Evolutionary conservation across 2,888 invertebrate genomes (phyloP).

Genomic region (Dicyrtoma fusca): DNA sequence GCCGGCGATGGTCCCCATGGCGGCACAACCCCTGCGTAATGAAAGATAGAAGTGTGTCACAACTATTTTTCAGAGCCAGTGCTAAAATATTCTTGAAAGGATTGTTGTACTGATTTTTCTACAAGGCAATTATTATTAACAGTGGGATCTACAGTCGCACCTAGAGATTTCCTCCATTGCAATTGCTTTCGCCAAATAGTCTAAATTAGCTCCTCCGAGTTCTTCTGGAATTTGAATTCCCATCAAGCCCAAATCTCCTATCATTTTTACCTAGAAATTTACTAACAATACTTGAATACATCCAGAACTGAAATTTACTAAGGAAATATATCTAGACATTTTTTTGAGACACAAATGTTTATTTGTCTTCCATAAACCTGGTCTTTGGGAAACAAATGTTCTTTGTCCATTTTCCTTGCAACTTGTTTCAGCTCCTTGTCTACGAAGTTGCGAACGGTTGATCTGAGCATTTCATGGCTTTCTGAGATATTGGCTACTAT

Average conservation of each 20-base stretch:
- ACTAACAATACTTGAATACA: background rate
- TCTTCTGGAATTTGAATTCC: conserved; percentile 78
- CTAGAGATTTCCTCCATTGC: conserved; percentile 92
- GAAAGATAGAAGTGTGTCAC: background rate
- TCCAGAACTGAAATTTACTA: too few relatives aligned
- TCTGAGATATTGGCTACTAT: conserved; percentile 67
- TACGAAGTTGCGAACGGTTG: conserved; percentile 89
- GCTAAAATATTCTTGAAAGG: too few relatives aligned
- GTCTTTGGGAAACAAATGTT: conserved; percentile 73
- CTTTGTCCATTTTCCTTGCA: conserved; percentile 80
- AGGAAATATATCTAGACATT: background rate
- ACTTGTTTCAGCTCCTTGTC: conserved; percentile 85
- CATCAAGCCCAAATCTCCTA: conserved; percentile 93
- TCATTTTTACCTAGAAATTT: conserved; percentile 80
- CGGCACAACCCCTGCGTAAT: conserved; percentile 74
- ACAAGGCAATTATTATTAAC: too few relatives aligned
- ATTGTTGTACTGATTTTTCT: too few relatives aligned
- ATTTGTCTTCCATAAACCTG: too few relatives aligned
- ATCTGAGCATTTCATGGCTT: conserved; percentile 87
- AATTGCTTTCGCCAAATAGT: conserved; percentile 89
- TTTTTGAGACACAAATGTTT: too few relatives aligned
- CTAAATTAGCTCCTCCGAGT: conserved; percentile 84
- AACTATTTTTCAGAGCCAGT: background rate
- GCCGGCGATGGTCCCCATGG: conserved; percentile 93
- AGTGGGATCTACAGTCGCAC: too few relatives aligned